A percentile compares a stretch with the other conserved stretches of the same genome.
phyloP scores from a whole-genome alignment of 2,113 vertebrate species.

The Collichthys lucidus region DNA sequence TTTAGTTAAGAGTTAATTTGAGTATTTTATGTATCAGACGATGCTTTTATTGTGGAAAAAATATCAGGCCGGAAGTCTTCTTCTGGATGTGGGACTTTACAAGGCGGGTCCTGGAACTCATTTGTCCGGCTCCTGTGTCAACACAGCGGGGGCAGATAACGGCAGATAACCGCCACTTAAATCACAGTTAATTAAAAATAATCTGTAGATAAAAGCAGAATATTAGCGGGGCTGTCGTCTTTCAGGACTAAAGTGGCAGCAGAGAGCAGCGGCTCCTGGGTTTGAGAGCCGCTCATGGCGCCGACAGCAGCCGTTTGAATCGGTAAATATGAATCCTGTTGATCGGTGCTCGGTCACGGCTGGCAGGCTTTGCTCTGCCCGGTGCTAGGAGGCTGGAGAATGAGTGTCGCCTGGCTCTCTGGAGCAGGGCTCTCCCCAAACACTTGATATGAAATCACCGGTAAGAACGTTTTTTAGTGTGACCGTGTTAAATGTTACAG shows the following conservation, averaged over 20 bases:
- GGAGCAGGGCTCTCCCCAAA: constrained; percentile 1
- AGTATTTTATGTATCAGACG: background rate
- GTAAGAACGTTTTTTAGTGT: constrained; percentile 43
- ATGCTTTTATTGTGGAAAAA: constrained; percentile 1
- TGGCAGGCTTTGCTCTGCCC: background rate
- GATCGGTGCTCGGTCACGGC: background rate
- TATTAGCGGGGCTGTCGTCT: background rate
- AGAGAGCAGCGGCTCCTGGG: background rate
- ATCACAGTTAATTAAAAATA: background rate
- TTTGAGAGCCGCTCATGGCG: background rate
- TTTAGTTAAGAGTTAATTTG: no score
- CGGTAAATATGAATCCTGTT: constrained; percentile 6
- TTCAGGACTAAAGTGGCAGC: no score
- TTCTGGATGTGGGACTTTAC: no score
- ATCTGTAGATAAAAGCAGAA: background rate
- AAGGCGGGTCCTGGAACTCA: background rate
- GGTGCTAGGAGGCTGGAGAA: no score
- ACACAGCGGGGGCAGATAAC: background rate
- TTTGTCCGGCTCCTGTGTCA: background rate
- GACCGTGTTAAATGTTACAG: background rate
- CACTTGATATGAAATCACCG: constrained; percentile 65
- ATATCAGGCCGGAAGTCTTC: background rate
- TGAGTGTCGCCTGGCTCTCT: constrained; percentile 15
- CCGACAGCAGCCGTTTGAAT: background rate
- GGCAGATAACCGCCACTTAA: background rate